phyloP scores from a whole-genome alignment of 1,140 invertebrate genomes.

The Drosophila orena region DNA sequence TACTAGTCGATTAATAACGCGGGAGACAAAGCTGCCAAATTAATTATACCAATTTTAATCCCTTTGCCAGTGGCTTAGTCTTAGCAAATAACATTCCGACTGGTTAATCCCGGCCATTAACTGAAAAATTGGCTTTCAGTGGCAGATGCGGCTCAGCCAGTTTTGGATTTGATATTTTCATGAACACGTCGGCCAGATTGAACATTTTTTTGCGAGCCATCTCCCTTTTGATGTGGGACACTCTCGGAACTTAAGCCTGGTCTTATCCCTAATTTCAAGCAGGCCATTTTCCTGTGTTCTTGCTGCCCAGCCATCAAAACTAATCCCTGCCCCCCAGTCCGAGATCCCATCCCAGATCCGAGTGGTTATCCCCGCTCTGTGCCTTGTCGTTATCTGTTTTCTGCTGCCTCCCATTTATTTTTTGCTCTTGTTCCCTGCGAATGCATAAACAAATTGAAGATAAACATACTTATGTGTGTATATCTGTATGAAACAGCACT shows the following conservation, averaged over 20 bases:
- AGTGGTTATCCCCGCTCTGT: conserved; percentile 5
- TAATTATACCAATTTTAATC: conserved; percentile 75
- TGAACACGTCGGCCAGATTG: conserved; percentile 30
- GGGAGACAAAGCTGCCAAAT: conserved; percentile 51
- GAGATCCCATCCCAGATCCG: conserved; percentile 3
- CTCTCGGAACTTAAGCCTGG: conserved; percentile 15
- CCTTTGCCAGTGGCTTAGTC: conserved; percentile 57
- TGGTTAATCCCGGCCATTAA: conserved; percentile 64
- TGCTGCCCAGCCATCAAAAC: conserved; percentile 40
- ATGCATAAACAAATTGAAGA: conserved; percentile 64
- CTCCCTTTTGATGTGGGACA: conserved; percentile 25
- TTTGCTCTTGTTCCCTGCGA: conserved; percentile 13
- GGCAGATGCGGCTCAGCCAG: conserved; percentile 29
- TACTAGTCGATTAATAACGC: conserved; percentile 63
- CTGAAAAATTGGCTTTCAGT: conserved; percentile 40
- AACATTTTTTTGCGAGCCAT: conserved; percentile 2
- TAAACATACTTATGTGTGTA: conserved; percentile 44
- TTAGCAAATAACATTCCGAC: conserved; percentile 64
- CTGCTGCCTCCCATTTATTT: not conserved
- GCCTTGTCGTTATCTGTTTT: conserved; percentile 1
- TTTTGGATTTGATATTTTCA: conserved; percentile 31
- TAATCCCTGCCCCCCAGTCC: conserved; percentile 37
- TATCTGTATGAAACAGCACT: conserved; percentile 1
- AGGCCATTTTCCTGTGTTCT: conserved; percentile 54
- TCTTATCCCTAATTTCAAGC: conserved; percentile 62